These are phyloP conservation scores for Sibirionetta formosa DNA, from an alignment of 2,797 vertebrate genomes.

Conservation along the genomic window DNA sequence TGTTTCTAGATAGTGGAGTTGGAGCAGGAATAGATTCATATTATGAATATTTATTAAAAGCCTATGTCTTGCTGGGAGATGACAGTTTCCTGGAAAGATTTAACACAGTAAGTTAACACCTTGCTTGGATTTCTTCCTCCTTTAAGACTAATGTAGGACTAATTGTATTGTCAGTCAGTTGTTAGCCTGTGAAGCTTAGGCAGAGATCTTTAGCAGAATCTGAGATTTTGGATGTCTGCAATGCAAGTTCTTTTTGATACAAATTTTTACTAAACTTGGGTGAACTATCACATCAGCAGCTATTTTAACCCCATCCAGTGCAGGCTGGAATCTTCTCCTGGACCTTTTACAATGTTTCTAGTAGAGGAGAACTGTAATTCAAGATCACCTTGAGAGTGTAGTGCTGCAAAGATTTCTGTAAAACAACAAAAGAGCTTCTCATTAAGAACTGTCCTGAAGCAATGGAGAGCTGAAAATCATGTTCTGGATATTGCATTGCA, in stretches of 20 bases:
- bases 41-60: slow-evolving; percentile 98
- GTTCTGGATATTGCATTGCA: background rate
- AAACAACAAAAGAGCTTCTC: background rate
- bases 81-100: slow-evolving; percentile 97
- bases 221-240: background rate
- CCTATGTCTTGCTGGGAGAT: slow-evolving; percentile 97
- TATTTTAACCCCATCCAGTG: background rate
- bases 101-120: slow-evolving; percentile 91
- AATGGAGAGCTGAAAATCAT: background rate
- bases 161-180: slow-evolving; percentile 18
- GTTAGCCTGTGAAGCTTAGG: background rate
- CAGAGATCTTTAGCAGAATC: background rate
- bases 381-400: background rate
- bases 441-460: background rate
- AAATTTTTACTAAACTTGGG: background rate
- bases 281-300: background rate
- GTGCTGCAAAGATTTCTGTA: background rate
- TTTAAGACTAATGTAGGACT: background rate
- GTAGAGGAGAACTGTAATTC: background rate
- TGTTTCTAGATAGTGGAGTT: slow-evolving; percentile 93
- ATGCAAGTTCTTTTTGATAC: background rate
- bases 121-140: slow-evolving; percentile 39
- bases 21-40: slow-evolving; percentile 99
- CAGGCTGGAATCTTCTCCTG: background rate
- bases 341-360: background rate